Percentiles rank a stretch among this genome's conserved stretches.
Conservation (phyloP, 2,113 vertebrate genomes). For the Sturnira hondurensis region DNA sequence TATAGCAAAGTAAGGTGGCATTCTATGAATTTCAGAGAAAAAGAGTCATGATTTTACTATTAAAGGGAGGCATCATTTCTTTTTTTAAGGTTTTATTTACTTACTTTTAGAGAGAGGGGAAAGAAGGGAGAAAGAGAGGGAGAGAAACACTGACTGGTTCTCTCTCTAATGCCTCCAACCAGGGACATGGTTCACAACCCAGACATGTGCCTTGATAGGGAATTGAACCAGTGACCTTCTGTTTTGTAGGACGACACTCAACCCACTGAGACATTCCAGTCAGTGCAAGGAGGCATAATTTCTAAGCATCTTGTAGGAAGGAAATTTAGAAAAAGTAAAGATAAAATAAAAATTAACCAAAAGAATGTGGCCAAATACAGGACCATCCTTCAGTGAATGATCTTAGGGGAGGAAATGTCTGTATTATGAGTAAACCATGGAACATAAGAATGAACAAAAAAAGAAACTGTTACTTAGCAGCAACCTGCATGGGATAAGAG, state of each 20-base stretch:
- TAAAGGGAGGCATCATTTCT: background rate
- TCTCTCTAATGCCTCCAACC: no score
- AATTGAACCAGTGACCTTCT: no score
- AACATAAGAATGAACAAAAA: background rate
- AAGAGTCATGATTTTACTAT: background rate
- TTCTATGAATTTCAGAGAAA: background rate
- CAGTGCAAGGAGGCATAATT: background rate
- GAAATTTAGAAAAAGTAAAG: slow-evolving; percentile 16
- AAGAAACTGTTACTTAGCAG: background rate
- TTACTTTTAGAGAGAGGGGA: no score
- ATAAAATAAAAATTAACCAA: background rate
- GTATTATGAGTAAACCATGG: background rate
- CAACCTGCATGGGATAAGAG: background rate
- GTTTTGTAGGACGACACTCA: no score
- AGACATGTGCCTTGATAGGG: no score
- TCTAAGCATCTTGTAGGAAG: slow-evolving; percentile 17
- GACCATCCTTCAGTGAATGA: background rate
- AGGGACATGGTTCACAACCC: no score
- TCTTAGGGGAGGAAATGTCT: background rate
- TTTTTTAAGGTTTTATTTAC: no score
- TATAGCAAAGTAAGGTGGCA: background rate
- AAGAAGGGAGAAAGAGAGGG: no score
- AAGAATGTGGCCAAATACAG: background rate
- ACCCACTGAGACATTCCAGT: no score
- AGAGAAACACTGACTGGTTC: no score